These are phyloP conservation scores for Amyelois transitella DNA, from an alignment of 1,140 invertebrate species.

Conservation along the genomic window DNA sequence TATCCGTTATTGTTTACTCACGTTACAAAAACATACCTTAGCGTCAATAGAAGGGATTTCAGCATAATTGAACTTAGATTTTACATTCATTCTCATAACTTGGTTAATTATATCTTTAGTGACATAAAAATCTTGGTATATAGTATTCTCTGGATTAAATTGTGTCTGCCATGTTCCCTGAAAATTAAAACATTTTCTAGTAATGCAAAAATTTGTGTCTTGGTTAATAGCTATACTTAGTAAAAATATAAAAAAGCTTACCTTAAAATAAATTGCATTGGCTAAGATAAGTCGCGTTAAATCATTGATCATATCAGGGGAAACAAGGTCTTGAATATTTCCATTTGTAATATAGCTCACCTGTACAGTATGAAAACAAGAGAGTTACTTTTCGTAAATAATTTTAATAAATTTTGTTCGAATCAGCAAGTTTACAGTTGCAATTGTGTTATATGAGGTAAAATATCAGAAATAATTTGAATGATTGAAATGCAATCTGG, in stretches of 20 bases:
- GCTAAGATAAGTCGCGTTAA: conserved; percentile 5
- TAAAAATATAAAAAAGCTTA: conserved; percentile 1
- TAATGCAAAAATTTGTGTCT: too few species aligned
- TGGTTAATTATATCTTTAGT: conserved; percentile 4
- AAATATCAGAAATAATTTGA: too few species aligned
- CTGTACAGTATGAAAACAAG: background rate
- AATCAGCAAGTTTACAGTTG: too few species aligned
- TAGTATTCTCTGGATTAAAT: conserved; percentile 12
- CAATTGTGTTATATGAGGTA: too few species aligned
- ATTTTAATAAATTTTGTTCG: too few species aligned
- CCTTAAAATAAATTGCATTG: conserved; percentile 13
- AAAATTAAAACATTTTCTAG: background rate
- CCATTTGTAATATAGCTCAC: conserved; percentile 5
- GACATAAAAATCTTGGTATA: conserved; percentile 5
- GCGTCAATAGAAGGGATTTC: conserved; percentile 1
- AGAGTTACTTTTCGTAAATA: background rate
- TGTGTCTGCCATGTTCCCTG: conserved; percentile 10
- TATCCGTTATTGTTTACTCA: background rate
- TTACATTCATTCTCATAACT: conserved; percentile 9
- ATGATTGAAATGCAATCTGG: too few species aligned
- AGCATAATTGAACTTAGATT: conserved; percentile 8
- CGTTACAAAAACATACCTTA: background rate
- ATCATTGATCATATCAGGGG: background rate
- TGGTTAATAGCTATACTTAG: background rate
- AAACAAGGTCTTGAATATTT: conserved; percentile 4